A percentile compares a stretch with the other conserved stretches of the same genome.
Conservation (phyloP, 1,140 invertebrate species). For the Rhagoletis zephyria region DNA sequence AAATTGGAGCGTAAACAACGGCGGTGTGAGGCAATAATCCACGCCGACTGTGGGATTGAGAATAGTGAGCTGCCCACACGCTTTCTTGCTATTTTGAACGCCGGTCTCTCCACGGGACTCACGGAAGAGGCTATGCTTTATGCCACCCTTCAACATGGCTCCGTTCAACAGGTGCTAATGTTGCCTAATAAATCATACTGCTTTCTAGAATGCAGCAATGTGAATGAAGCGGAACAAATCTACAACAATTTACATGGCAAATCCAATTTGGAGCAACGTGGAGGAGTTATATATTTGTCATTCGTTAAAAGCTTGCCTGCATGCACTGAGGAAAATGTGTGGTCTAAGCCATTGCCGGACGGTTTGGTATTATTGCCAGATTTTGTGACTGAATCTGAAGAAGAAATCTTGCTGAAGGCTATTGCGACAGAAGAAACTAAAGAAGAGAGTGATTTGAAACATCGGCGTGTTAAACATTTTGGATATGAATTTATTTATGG, state of each 20-base stretch:
- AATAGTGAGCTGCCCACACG: slow-evolving; percentile 61
- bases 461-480: slow-evolving; percentile 92
- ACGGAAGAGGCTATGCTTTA: slow-evolving; percentile 77
- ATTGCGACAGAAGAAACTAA: slow-evolving; percentile 73
- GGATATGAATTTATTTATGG: slow-evolving; percentile 95
- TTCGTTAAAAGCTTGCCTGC: slow-evolving; percentile 71
- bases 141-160: slow-evolving; percentile 75
- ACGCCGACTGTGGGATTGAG: slow-evolving; percentile 66
- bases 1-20: slow-evolving; percentile 67
- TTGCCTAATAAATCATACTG: slow-evolving; percentile 83
- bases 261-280: slow-evolving; percentile 75
- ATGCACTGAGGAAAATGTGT: slow-evolving; percentile 61
- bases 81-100: slow-evolving; percentile 75
- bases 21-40: slow-evolving; percentile 66
- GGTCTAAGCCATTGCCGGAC: slow-evolving; percentile 75
- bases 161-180: slow-evolving; percentile 78
- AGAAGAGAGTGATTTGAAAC: slow-evolving; percentile 79
- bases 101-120: slow-evolving; percentile 82
- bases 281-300: slow-evolving; percentile 78
- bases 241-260: slow-evolving; percentile 76
- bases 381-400: slow-evolving; percentile 84
- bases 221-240: slow-evolving; percentile 74
- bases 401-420: slow-evolving; percentile 78
- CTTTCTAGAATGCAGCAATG: slow-evolving; percentile 78
- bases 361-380: slow-evolving; percentile 83